Percentiles rank a stretch among this genome's conserved stretches.
phyloP scores from a whole-genome alignment of 2,113 vertebrate genomes.

The Melierax canorus region DNA sequence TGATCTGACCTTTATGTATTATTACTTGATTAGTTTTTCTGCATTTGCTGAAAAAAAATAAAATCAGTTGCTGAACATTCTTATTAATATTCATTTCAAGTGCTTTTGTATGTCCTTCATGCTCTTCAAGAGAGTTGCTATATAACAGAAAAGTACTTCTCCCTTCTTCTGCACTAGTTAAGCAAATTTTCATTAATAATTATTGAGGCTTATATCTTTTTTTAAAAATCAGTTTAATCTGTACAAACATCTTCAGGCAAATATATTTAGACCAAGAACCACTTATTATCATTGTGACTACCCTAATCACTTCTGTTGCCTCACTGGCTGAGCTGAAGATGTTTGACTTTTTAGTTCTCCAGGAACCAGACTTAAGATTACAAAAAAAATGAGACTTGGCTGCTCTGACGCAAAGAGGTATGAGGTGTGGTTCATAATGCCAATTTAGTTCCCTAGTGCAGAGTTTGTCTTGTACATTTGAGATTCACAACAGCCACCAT shows the following conservation, averaged over 20 bases:
- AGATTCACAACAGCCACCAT: not conserved
- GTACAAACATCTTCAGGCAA: not conserved
- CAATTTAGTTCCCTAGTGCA: not conserved
- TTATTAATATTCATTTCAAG: not conserved
- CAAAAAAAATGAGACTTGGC: not conserved
- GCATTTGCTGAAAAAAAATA: constrained; percentile 18
- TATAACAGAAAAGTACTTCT: not conserved
- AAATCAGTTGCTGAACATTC: not conserved
- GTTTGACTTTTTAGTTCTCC: not conserved
- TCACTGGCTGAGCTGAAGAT: not conserved
- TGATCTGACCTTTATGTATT: constrained; percentile 54
- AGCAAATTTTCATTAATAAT: not conserved
- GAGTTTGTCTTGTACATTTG: not conserved
- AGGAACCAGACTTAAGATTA: not conserved
- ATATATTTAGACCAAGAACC: not conserved
- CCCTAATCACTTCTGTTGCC: not conserved
- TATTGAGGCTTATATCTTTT: not conserved
- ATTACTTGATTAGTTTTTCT: constrained; percentile 21
- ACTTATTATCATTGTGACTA: not conserved
- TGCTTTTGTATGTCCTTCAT: not conserved
- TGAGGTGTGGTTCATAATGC: not conserved
- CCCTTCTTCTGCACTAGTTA: not conserved
- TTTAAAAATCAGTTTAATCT: not conserved
- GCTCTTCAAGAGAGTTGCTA: not conserved
- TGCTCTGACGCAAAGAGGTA: not conserved